phyloP scores from a whole-genome alignment of 2,113 vertebrate genomes.

The Ailuropoda melanoleuca region DNA sequence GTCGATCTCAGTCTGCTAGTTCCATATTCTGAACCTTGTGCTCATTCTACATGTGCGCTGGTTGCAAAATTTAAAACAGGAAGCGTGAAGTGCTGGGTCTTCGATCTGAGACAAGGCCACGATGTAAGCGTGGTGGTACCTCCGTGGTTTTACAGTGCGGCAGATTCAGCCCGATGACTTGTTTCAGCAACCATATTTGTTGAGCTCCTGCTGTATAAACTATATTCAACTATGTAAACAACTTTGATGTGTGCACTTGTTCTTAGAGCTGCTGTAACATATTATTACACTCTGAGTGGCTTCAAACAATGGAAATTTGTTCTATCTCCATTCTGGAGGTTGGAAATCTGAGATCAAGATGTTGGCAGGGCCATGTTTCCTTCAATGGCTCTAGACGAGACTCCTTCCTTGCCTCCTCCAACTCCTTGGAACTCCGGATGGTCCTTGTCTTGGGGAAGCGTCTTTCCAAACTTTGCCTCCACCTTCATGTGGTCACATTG shows the following conservation, averaged over 20 bases:
- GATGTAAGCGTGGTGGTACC: not conserved
- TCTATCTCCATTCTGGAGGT: not conserved
- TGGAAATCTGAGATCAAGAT: not conserved
- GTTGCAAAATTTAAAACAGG: conserved; percentile 26
- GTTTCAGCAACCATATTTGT: not conserved
- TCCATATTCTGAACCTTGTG: not conserved
- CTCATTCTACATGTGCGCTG: not conserved
- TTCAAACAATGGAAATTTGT: not conserved
- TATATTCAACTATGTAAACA: not conserved
- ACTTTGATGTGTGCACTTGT: not conserved
- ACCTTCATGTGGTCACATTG: not conserved
- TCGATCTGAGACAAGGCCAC: not conserved
- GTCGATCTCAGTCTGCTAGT: not conserved
- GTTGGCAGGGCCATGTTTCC: not conserved
- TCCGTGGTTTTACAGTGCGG: not conserved
- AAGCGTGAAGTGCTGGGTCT: not conserved
- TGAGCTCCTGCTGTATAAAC: not conserved
- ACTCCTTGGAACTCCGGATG: not conserved
- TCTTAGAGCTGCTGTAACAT: not conserved
- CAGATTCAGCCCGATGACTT: not conserved
- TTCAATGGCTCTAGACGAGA: not conserved
- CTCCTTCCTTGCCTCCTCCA: not conserved
- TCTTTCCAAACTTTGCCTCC: not conserved
- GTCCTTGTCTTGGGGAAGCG: no score
- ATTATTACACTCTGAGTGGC: not conserved